Base-by-base conservation (phyloP, 2,888 invertebrate species). In the Tricholauxania praeusta region DNA sequence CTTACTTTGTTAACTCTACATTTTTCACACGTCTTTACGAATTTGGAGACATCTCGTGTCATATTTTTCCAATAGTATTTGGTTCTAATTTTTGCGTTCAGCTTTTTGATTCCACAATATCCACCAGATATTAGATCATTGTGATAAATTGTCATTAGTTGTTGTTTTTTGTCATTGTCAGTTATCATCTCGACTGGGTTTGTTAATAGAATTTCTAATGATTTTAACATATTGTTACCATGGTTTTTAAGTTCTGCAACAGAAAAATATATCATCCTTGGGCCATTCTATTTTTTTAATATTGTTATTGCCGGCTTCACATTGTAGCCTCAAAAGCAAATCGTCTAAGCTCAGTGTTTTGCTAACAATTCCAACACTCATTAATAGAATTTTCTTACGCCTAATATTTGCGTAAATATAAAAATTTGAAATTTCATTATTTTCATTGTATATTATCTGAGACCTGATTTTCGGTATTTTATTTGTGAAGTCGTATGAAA, bases 31-130 rank as follows among this genome's bases (percentile, higher is more conserved):
- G 70, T 60, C 14, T 49, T 60, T 1, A 74, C 48, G 53, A 73
- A 75, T 28, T 28, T 28, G 28, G 28, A 28, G 28, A 28, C 28
- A 28, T 28, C 28, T 28, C 28, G 28, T 28, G 72, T 70, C 73
- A 73, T 71, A n/a, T 59, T 53, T 49, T 66, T 73, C 74, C 76
- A 73, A 53, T 73, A 73, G 32, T 72, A 75, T 39, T 74, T 69
- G 53, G 73, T 60, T 55, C 57, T 74, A 3, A 76, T 14, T 63
- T 76, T 77, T 0, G 71, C 62, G 49, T 70, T 65, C 22, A 70
- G n/a, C 8, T 59, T 47, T 67, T 63, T 67, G 49, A 69, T 59
- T 48, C 51, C 67, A 69, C 70, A 53, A 59, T 74, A 66, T 22
- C 70, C 72, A 59, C 71, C 28, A 28, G 28, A 28, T 28, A 28